Conservation (phyloP, 2,113 vertebrate genomes). For the Pluvialis apricaria region DNA sequence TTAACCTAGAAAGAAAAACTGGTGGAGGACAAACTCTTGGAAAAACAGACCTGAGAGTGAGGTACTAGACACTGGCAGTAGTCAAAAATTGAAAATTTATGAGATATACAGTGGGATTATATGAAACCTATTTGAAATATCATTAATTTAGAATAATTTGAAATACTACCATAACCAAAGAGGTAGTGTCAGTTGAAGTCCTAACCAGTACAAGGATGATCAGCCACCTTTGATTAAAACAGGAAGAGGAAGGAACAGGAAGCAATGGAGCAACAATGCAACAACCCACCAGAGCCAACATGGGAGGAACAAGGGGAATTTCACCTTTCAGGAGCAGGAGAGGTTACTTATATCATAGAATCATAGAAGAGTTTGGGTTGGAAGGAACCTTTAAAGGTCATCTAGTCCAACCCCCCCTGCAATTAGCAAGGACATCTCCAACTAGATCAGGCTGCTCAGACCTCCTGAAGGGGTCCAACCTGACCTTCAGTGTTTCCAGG, state of each 20-base stretch:
- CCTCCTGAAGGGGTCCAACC: rapidly evolving
- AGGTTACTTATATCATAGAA: neutral
- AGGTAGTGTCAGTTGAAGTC: neutral
- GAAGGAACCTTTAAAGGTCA: neutral
- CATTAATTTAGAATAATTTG: neutral
- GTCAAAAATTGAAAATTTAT: neutral
- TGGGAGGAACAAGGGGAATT: neutral
- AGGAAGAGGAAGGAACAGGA: neutral
- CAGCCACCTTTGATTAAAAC: neutral
- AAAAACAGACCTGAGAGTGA: neutral
- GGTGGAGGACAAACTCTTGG: neutral
- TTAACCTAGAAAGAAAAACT: neutral
- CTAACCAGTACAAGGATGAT: neutral
- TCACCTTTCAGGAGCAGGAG: neutral
- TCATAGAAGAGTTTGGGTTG: neutral
- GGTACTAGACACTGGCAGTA: neutral
- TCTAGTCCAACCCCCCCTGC: neutral
- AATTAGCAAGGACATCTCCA: neutral
- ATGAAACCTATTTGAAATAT: neutral
- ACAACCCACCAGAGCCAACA: neutral
- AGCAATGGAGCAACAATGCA: neutral
- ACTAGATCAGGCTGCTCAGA: neutral
- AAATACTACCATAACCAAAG: neutral
- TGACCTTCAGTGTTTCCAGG: neutral
- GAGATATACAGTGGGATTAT: neutral